These are phyloP conservation scores for Lepisosteus oculatus DNA, from an alignment of 2,113 vertebrate species.

Conservation along the genomic window DNA sequence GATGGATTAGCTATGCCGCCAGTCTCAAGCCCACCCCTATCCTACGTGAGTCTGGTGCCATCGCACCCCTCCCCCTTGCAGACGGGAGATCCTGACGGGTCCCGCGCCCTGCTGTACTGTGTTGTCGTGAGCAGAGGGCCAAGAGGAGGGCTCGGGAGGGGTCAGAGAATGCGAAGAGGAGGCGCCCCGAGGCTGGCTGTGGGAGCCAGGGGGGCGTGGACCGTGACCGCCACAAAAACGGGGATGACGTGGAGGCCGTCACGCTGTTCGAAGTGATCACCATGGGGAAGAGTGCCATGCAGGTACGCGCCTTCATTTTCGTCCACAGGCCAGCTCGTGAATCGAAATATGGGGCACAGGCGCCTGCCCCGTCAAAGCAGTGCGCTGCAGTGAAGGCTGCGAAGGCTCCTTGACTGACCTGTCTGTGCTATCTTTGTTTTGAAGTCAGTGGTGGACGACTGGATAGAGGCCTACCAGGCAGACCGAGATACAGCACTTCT, in stretches of 20 bases:
- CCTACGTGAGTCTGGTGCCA: too few species aligned
- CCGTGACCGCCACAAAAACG: constrained; percentile 47
- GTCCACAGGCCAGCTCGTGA: neutral
- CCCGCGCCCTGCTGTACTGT: neutral
- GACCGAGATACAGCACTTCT: constrained; percentile 82
- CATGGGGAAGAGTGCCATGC: constrained; percentile 81
- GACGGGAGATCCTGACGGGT: too few species aligned
- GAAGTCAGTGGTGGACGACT: constrained; percentile 84
- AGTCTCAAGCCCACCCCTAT: too few species aligned
- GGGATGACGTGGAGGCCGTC: constrained; percentile 69
- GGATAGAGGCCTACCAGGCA: constrained; percentile 77
- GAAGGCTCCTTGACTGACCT: constrained; percentile 3
- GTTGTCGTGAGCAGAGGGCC: constrained; percentile 50
- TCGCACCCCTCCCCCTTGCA: too few species aligned
- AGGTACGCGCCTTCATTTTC: constrained; percentile 56
- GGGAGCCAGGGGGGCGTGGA: constrained; percentile 42
- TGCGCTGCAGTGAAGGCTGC: neutral
- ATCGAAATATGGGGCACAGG: neutral
- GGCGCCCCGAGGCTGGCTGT: constrained; percentile 43
- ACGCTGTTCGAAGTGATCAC: constrained; percentile 85
- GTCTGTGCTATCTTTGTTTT: constrained; percentile 21
- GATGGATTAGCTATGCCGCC: too few species aligned
- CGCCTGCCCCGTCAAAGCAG: neutral
- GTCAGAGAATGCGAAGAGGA: constrained; percentile 69
- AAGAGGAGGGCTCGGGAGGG: constrained; percentile 54